Conservation (phyloP, 2,888 invertebrate species). For the Scaptomyza flava region DNA sequence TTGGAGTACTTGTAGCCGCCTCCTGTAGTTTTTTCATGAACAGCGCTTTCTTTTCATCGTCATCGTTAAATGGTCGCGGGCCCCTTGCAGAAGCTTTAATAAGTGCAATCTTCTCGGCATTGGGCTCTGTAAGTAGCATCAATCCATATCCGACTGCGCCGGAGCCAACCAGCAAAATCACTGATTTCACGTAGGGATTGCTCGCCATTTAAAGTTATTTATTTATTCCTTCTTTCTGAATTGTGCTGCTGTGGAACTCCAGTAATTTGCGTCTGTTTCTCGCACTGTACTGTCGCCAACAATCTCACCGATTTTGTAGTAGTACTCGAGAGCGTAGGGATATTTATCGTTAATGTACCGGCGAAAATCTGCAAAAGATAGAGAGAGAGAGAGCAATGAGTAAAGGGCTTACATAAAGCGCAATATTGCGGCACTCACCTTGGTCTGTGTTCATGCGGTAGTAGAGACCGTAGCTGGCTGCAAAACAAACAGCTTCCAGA, state of each 20-base stretch:
- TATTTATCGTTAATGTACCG: slow-evolving; percentile 88
- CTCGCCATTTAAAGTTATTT: slow-evolving; percentile 73
- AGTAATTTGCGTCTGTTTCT: slow-evolving; percentile 86
- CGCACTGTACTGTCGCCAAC: slow-evolving; percentile 85
- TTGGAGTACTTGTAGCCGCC: slow-evolving; percentile 67
- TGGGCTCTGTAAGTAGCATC: slow-evolving; percentile 86
- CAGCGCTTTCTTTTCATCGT: slow-evolving; percentile 76
- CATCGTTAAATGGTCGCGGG: slow-evolving; percentile 51
- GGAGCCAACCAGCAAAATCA: slow-evolving; percentile 87
- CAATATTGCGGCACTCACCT: slow-evolving; percentile 85
- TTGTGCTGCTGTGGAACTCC: slow-evolving; percentile 82
- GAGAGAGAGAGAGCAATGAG: slow-evolving; percentile 52
- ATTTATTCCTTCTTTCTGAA: slow-evolving; percentile 56
- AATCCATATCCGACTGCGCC: slow-evolving; percentile 87
- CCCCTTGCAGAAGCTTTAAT: slow-evolving; percentile 67
- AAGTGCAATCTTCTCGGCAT: slow-evolving; percentile 82
- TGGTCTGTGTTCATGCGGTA: slow-evolving; percentile 89
- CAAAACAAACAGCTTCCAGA: slow-evolving; percentile 87
- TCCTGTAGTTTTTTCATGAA: slow-evolving; percentile 80
- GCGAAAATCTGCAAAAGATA: slow-evolving; percentile 87
- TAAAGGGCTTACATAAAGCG: slow-evolving; percentile 57
- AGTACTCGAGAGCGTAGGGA: slow-evolving; percentile 88
- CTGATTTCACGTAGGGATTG: slow-evolving; percentile 84
- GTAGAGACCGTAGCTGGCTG: slow-evolving; percentile 88
- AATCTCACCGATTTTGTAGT: slow-evolving; percentile 89